Conservation (phyloP, 2,888 invertebrate species). For the Arctia plantaginis region DNA sequence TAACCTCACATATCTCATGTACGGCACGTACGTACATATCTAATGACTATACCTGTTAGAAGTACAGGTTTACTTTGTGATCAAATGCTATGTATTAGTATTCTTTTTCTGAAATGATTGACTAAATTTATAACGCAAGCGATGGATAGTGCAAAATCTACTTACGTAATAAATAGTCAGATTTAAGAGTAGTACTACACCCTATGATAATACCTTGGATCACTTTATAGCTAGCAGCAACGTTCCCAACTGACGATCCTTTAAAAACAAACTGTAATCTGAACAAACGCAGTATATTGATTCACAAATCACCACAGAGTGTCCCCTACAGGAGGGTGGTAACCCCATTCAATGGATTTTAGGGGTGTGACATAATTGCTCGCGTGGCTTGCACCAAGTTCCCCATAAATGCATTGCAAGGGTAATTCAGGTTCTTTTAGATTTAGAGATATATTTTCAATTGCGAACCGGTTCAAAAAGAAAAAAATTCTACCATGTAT, state of each 20-base stretch:
- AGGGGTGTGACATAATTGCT: conserved; percentile 78
- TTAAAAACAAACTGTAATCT: conserved; percentile 34
- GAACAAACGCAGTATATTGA: conserved; percentile 45
- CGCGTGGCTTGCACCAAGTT: conserved; percentile 53
- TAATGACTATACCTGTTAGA: not conserved
- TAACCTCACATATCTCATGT: no score
- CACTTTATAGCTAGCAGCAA: not conserved
- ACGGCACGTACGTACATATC: no score
- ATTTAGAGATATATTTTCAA: conserved; percentile 4
- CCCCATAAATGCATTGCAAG: conserved; percentile 22
- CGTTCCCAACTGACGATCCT: conserved; percentile 14
- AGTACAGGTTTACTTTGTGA: no score
- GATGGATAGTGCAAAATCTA: not conserved
- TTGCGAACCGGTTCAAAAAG: no score
- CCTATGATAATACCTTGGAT: not conserved
- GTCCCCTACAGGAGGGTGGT: conserved; percentile 43
- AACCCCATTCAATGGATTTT: conserved; percentile 55
- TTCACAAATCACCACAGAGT: conserved; percentile 61
- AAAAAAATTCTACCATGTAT: no score
- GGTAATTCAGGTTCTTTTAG: conserved; percentile 6
- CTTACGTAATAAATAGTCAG: not conserved
- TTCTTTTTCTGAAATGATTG: no score
- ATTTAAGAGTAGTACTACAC: no score
- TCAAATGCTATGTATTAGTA: no score
- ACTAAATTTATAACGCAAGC: not conserved